Evolutionary conservation across 2,113 vertebrate species (phyloP).

Genomic region (Elephantulus edwardii): DNA sequence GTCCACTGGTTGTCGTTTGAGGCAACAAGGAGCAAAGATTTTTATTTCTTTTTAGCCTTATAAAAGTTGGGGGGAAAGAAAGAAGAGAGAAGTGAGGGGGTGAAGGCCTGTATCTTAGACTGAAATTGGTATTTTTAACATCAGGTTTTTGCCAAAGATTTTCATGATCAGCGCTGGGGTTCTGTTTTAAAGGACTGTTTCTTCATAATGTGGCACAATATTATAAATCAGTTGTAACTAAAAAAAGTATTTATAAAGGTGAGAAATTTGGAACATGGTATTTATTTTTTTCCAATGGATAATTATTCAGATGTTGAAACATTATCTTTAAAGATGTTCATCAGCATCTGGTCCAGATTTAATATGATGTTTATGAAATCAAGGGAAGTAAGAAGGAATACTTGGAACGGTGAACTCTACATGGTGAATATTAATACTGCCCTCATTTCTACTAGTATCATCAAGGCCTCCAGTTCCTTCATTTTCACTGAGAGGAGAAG

Average conservation of each 20-base stretch:
- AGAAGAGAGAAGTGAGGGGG: too few species aligned
- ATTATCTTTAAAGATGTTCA: constrained; percentile 69
- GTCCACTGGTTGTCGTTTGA: constrained; percentile 67
- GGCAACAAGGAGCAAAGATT: constrained; percentile 47
- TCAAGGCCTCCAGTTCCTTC: background rate
- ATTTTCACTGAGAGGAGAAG: constrained; percentile 24
- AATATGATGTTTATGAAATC: constrained; percentile 68
- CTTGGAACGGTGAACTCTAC: constrained; percentile 57
- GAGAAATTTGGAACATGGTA: constrained; percentile 69
- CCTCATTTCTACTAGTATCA: constrained; percentile 41
- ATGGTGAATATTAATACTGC: constrained; percentile 36
- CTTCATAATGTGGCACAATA: too few species aligned
- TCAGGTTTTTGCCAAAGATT: too few species aligned
- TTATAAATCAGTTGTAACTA: too few species aligned
- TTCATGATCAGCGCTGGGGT: too few species aligned
- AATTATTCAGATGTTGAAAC: constrained; percentile 67
- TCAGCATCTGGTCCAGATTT: constrained; percentile 58
- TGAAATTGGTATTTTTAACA: too few species aligned
- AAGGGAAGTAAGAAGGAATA: constrained; percentile 56
- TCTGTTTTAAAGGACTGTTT: too few species aligned
- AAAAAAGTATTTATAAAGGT: constrained; percentile 68
- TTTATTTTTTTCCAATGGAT: constrained; percentile 66
- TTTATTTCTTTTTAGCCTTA: constrained; percentile 41
- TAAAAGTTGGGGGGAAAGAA: too few species aligned
- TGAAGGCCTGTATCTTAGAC: too few species aligned